Evolutionary conservation across 2,113 vertebrate genomes (phyloP).

Genomic region (Sylvietta virens): DNA sequence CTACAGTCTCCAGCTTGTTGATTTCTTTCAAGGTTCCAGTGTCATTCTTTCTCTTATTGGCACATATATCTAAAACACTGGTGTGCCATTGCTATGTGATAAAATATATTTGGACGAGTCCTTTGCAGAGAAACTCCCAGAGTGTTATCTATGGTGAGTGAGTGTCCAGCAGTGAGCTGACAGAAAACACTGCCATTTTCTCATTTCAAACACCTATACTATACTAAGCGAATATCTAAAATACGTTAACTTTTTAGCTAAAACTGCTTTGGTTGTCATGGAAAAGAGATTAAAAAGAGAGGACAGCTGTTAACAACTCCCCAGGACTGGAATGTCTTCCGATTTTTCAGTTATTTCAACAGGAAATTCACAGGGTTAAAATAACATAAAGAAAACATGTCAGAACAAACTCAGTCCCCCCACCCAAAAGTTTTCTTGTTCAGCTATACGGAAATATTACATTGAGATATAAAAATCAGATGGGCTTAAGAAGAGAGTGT

Average conservation of each 20-base stretch:
- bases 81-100: background rate
- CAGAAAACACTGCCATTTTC: background rate
- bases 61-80: background rate
- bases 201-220: background rate
- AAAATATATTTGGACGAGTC: background rate
- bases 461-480: background rate
- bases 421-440: background rate
- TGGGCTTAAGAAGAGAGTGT: background rate
- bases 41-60: background rate
- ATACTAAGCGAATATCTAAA: background rate
- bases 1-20: background rate
- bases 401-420: background rate
- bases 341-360: background rate
- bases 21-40: background rate
- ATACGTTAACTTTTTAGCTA: background rate
- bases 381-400: background rate
- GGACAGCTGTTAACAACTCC: background rate
- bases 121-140: background rate
- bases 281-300: background rate
- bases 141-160: accelerated
- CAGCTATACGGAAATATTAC: background rate
- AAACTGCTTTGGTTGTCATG: background rate
- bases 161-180: background rate
- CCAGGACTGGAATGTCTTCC: background rate
- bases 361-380: background rate